These are phyloP conservation scores for Diogma glabrata DNA, from an alignment of 2,888 invertebrate species.

Conservation along the genomic window DNA sequence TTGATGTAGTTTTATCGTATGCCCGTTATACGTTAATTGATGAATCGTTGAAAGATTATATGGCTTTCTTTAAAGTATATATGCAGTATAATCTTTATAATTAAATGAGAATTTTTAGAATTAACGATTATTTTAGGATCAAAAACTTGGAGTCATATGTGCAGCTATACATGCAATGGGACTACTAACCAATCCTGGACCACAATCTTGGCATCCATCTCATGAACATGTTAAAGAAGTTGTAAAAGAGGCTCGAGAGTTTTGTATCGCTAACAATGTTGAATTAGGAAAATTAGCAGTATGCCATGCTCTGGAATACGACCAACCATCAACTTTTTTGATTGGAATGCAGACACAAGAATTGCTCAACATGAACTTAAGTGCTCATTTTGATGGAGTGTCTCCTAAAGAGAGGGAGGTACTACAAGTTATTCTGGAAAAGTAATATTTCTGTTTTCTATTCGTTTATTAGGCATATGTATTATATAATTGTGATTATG, in stretches of 20 bases:
- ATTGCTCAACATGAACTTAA: constrained; percentile 51
- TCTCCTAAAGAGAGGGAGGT: constrained; percentile 50
- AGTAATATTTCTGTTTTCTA: no score
- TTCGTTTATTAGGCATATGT: no score
- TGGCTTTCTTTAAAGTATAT: constrained; percentile 66
- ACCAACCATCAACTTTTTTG: constrained; percentile 55
- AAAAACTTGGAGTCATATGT: constrained; percentile 67
- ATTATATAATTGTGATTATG: no score
- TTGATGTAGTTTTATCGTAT: constrained; percentile 57
- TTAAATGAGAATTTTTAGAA: no score
- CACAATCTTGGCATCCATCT: constrained; percentile 74
- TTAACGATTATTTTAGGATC: no score
- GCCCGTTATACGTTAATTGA: constrained; percentile 71
- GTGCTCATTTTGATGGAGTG: constrained; percentile 50
- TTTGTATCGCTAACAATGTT: constrained; percentile 51
- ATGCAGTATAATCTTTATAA: no score
- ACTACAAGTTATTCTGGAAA: constrained; percentile 44
- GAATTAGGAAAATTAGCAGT: constrained; percentile 63
- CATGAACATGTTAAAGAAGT: constrained; percentile 46
- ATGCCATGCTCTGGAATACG: constrained; percentile 49
- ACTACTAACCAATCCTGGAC: constrained; percentile 60
- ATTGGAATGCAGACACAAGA: constrained; percentile 62
- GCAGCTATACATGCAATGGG: constrained; percentile 77
- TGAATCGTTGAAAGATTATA: constrained; percentile 57
- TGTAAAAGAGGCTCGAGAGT: constrained; percentile 49